Evolutionary conservation across 2,888 invertebrate genomes (phyloP).

Genomic region (Helicoverpa assulta): DNA sequence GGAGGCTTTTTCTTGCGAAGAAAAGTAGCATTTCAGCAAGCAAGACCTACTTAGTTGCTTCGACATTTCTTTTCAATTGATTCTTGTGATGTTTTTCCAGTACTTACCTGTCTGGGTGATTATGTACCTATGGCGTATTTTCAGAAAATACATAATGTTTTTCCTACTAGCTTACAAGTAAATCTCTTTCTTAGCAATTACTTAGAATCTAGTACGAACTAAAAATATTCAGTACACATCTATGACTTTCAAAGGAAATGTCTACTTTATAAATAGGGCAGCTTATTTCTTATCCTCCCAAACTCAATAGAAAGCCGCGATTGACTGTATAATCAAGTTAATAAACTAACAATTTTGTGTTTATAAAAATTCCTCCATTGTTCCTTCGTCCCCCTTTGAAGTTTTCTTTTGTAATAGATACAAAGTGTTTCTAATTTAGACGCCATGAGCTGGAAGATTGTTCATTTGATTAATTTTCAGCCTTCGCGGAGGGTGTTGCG

Average conservation of each 20-base stretch:
- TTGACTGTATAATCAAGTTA: slow-evolving; percentile 58
- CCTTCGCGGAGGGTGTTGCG: slow-evolving; percentile 53
- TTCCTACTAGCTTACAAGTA: too few species aligned
- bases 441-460: slow-evolving; percentile 74
- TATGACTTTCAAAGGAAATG: slow-evolving; percentile 5
- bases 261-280: not conserved
- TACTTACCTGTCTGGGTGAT: too few species aligned
- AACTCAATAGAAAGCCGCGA: slow-evolving; percentile 34
- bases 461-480: slow-evolving; percentile 75
- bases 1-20: slow-evolving; percentile 9
- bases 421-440: slow-evolving; percentile 75
- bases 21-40: not conserved
- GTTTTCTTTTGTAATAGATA: slow-evolving; percentile 75
- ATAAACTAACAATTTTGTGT: slow-evolving; percentile 65
- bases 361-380: slow-evolving; percentile 61
- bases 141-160: too few species aligned
- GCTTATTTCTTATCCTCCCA: slow-evolving; percentile 35
- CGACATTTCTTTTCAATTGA: slow-evolving; percentile 1
- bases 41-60: not conserved
- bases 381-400: slow-evolving; percentile 62
- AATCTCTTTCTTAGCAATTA: too few species aligned
- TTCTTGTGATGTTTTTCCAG: not conserved
- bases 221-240: too few species aligned
- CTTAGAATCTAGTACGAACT: too few species aligned
- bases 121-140: too few species aligned